phyloP scores from a whole-genome alignment of 2,113 vertebrate species.

The Cryptotis parvus region DNA sequence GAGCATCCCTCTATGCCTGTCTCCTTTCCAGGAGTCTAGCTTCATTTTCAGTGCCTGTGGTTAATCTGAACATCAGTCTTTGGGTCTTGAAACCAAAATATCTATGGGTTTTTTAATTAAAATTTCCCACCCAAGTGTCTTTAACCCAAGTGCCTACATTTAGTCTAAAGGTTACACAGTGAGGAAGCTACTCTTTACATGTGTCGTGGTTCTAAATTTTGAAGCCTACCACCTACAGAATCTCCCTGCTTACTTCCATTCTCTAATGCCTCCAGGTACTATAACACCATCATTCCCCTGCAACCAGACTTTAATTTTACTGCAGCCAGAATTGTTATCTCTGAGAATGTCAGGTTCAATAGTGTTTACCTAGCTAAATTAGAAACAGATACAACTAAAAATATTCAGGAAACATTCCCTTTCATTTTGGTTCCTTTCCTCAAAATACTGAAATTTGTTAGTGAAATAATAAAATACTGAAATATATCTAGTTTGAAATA shows the following conservation, averaged over 20 bases:
- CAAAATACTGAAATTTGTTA: constrained; percentile 40
- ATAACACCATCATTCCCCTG: not conserved
- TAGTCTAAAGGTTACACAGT: not conserved
- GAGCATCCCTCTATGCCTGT: not conserved
- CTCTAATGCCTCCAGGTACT: not conserved
- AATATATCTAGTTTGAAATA: no score
- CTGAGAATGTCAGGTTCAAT: not conserved
- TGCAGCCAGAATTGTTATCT: not conserved
- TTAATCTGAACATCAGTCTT: not conserved
- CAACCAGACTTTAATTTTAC: no score
- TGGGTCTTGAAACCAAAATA: constrained; percentile 9
- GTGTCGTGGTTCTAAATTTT: not conserved
- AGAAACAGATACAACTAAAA: not conserved
- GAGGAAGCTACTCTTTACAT: not conserved
- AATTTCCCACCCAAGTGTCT: not conserved
- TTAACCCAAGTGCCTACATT: not conserved
- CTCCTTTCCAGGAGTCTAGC: not conserved
- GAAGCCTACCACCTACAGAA: not conserved
- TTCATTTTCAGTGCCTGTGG: not conserved
- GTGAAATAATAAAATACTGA: no score
- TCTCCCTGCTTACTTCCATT: not conserved
- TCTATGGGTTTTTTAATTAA: not conserved
- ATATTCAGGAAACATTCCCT: constrained; percentile 19
- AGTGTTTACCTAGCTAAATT: not conserved
- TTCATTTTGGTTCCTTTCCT: constrained; percentile 14